Conservation (phyloP, 2,797 vertebrate species). For the Manis crassicaudata region DNA sequence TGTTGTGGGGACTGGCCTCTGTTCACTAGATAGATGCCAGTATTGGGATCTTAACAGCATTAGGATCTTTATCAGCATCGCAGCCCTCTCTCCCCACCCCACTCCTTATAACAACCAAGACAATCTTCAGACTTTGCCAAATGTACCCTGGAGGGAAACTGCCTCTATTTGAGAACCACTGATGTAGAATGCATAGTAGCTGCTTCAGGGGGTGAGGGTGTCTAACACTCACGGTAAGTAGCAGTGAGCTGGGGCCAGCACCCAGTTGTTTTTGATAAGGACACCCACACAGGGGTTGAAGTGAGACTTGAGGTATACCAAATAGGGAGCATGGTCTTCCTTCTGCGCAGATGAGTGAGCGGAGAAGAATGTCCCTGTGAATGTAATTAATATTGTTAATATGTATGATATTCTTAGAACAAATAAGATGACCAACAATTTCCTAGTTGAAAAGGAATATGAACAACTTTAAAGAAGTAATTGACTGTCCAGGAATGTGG, state of each 20-base stretch:
- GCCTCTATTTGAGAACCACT: background rate
- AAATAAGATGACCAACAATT: background rate
- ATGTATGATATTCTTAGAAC: background rate
- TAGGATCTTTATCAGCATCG: background rate
- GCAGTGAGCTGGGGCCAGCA: conserved; percentile 78
- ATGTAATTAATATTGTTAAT: background rate
- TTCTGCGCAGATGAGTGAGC: conserved; percentile 52
- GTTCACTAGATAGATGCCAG: background rate
- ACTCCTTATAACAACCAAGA: background rate
- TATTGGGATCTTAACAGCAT: background rate
- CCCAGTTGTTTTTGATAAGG: conserved; percentile 76
- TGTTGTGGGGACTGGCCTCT: background rate
- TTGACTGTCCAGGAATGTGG: background rate
- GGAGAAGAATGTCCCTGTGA: conserved; percentile 58
- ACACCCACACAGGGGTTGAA: conserved; percentile 79
- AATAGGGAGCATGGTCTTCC: conserved; percentile 74
- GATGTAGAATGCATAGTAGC: background rate
- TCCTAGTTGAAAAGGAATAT: background rate
- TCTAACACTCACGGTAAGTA: conserved; percentile 73
- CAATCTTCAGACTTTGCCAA: background rate
- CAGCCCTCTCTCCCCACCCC: no score
- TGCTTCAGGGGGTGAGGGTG: background rate
- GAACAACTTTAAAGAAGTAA: background rate
- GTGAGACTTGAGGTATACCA: conserved; percentile 76
- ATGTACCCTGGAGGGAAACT: background rate